Evolutionary conservation across 2,113 vertebrate species (phyloP), one percentile per base, ranked within the genome.

Genomic region (Ammodytes marinus): DNA sequence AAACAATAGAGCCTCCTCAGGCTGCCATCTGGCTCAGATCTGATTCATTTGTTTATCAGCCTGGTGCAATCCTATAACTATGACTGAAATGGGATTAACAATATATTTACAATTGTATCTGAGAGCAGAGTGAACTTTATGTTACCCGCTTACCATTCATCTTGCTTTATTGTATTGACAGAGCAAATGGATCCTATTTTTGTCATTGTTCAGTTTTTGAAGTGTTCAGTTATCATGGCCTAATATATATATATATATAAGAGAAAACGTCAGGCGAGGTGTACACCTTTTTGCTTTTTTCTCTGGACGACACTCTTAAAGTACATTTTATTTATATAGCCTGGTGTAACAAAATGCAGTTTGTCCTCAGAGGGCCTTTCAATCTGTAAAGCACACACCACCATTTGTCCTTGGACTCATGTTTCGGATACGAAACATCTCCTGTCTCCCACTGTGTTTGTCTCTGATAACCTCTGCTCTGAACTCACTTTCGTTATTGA

Each of bases 401-500:
- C 27, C 27, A 27, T 27, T 27, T 27, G 27, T 27, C 27, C 27
- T 27, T 27, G 27, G 27, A 27, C 27, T 27, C 27, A 27, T 27
- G 27, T 27, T 27, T 27, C 27, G 27, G 27, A 27, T 27, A 27
- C 1, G 27, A 27, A 27, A 27, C 27, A 27, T 27, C 27, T 27
- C 27, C 27, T 27, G 27, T 27, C 27, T 27, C 27, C 27, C 27
- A 27, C 27, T 27, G 42, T 76, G 69, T 79, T 85, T 78, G 64
- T 76, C 54, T 70, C 2, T 39, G 65, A 63, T 69, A 73, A 84
- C 64, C 70, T 80, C 58, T 61, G 53, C n/a, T 6, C 53, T 69
- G 58, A 86, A 42, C 53, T 43, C 52, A 74, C 67, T 69, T 75
- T 60, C 74, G 37, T 60, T 71, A 42, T 10, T 64, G 43, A 60